Percentiles rank a stretch among this genome's conserved stretches.
Evolutionary conservation across 1,140 invertebrate genomes (phyloP).

Genomic region (Philotrypesis tridentata): DNA sequence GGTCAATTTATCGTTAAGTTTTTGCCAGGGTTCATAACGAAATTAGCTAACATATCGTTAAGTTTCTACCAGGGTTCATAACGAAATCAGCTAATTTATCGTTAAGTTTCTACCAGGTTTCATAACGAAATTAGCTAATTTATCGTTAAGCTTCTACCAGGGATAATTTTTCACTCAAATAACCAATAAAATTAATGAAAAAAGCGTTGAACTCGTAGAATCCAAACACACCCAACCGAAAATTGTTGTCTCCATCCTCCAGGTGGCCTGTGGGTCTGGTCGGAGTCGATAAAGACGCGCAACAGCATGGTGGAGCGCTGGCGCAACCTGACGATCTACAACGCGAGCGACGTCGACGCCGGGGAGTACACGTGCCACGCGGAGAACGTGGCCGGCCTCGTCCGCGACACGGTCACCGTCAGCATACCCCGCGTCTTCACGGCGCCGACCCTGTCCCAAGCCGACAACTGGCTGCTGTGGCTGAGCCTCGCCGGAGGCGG

Average conservation of each 20-base stretch:
- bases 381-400: conserved; percentile 82
- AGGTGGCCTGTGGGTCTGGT: conserved; percentile 53
- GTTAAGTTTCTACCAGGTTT: too few relatives aligned
- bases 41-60: too few relatives aligned
- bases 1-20: too few relatives aligned
- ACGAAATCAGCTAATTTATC: too few relatives aligned
- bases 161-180: too few relatives aligned
- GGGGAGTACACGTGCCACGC: conserved; percentile 88
- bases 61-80: too few relatives aligned
- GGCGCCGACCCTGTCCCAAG: conserved; percentile 78
- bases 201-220: too few relatives aligned
- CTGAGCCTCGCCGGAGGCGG: conserved; percentile 75
- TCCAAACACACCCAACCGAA: too few relatives aligned
- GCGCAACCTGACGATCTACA: conserved; percentile 83
- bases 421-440: conserved; percentile 81
- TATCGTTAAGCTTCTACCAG: too few relatives aligned
- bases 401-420: conserved; percentile 81
- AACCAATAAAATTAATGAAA: too few relatives aligned
- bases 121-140: too few relatives aligned
- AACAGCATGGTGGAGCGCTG: conserved; percentile 73
- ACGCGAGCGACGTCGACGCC: conserved; percentile 84
- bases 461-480: conserved; percentile 77
- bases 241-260: neutral
- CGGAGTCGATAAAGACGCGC: conserved; percentile 61
- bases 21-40: too few relatives aligned